These are phyloP conservation scores for Hydrolagus affinis DNA, from an alignment of 2,113 vertebrate genomes.

Conservation along the genomic window DNA sequence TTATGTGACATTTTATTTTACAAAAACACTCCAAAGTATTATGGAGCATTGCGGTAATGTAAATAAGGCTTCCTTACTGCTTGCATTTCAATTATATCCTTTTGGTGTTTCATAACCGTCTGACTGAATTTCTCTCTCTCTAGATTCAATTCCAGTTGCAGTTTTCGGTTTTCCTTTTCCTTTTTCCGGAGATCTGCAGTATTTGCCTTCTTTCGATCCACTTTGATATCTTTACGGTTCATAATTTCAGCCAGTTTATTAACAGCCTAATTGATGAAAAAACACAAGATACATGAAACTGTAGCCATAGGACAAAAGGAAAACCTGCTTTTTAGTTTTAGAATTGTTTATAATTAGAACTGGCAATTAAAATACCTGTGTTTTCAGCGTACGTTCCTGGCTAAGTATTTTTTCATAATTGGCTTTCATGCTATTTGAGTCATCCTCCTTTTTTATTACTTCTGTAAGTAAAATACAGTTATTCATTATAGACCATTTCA, in stretches of 20 bases:
- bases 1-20: too few relatives aligned
- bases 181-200: constrained; percentile 93
- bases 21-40: constrained; percentile 33
- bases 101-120: constrained; percentile 92
- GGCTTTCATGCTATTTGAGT: constrained; percentile 65
- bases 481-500: constrained; percentile 34
- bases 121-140: constrained; percentile 97
- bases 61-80: constrained; percentile 63
- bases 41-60: not conserved
- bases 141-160: constrained; percentile 92
- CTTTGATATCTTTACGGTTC: constrained; percentile 98
- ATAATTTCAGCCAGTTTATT: constrained; percentile 98
- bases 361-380: constrained; percentile 63
- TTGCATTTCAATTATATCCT: constrained; percentile 89
- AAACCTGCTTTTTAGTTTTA: not conserved
- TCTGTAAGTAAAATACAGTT: constrained; percentile 50
- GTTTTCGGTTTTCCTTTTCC: constrained; percentile 95
- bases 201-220: constrained; percentile 91
- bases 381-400: constrained; percentile 88
- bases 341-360: not conserved
- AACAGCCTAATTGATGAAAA: constrained; percentile 66
- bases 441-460: constrained; percentile 67
- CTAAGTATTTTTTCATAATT: constrained; percentile 78
- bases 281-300: not conserved
- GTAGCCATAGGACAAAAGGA: not conserved